Evolutionary conservation across 2,888 invertebrate species (phyloP), one percentile per base, ranked within the genome.

Genomic region (Hemaris fuciformis): DNA sequence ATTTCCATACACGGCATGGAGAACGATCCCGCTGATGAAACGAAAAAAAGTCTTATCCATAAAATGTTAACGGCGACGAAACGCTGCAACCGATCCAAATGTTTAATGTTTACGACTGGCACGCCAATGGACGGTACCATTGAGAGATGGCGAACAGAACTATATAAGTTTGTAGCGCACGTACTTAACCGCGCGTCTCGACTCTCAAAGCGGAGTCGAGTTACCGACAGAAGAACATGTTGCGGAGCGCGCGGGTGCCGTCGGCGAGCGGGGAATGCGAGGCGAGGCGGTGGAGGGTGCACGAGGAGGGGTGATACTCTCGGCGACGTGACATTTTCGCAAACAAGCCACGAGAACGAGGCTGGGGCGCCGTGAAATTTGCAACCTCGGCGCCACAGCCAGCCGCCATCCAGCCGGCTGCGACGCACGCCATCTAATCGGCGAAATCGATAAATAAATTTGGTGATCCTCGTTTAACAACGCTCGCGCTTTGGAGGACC

Each of bases 241-340:
- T 76, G 74, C 73, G 79, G 75, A 75, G 71, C 73, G 69, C 72
- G 68, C 71, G 59, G 62, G 71, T 64, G 67, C 10, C 58, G 64
- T n/a, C 64, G 66, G 69, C 67, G 68, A 64, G 67, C 62, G 65
- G 67, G 66, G 65, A 62, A 66, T 63, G 64, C 65, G 66, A 64
- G 67, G 64, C 66, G 66, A 64, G 67, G 67, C 70, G 58, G 62
- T 70, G 65, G 68, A 45, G 23, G 45, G 45, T 23, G 45, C 45
- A 3, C 10, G 66, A 64, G 69, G 69, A 66, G 67, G 70, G 73
- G 70, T 64, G 72, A 75, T 69, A 75, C 74, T 69, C 74, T 74
- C 71, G 67, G 74, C 79, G 81, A 87, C 86, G 88, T 88, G 88
- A 87, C 85, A 88, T 87, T 87, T 84, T 86, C 83, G 82, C 85